phyloP scores from a whole-genome alignment of 2,888 invertebrate genomes.

The Cosmorhoe ocellata region DNA sequence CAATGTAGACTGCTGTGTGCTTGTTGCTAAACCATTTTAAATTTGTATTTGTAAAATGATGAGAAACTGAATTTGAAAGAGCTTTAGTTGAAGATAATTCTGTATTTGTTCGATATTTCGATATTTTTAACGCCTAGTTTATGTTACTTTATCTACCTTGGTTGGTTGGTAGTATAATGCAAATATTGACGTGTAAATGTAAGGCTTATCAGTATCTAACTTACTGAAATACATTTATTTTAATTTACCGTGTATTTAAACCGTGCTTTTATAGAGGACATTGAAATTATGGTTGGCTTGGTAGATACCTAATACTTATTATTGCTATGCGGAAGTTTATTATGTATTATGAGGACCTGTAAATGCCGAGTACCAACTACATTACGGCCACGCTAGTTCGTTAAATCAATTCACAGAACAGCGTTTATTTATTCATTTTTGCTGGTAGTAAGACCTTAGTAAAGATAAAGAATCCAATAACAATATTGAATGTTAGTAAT shows the following conservation, averaged over 20 bases:
- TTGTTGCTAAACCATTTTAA: not conserved
- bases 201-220: too few species aligned
- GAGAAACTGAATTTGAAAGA: too few species aligned
- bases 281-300: not conserved
- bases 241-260: too few species aligned
- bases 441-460: too few species aligned
- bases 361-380: not conserved
- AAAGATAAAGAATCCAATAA: slow-evolving; percentile 26
- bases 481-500: slow-evolving; percentile 19
- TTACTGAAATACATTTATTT: too few species aligned
- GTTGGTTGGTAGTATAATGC: too few species aligned
- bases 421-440: too few species aligned
- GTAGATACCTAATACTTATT: slow-evolving; percentile 12
- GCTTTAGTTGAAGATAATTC: too few species aligned
- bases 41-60: not conserved
- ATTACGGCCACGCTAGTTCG: slow-evolving; percentile 7
- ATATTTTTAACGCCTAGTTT: too few species aligned
- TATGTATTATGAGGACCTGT: slow-evolving; percentile 13
- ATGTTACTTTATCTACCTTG: too few species aligned
- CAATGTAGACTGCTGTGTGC: not conserved
- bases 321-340: slow-evolving; percentile 32
- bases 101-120: too few species aligned
- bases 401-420: slow-evolving; percentile 7
- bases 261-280: not conserved
- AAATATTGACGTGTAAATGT: too few species aligned